Evolutionary conservation across 2,888 invertebrate species (phyloP).

Genomic region (Myopa tessellatipennis): DNA sequence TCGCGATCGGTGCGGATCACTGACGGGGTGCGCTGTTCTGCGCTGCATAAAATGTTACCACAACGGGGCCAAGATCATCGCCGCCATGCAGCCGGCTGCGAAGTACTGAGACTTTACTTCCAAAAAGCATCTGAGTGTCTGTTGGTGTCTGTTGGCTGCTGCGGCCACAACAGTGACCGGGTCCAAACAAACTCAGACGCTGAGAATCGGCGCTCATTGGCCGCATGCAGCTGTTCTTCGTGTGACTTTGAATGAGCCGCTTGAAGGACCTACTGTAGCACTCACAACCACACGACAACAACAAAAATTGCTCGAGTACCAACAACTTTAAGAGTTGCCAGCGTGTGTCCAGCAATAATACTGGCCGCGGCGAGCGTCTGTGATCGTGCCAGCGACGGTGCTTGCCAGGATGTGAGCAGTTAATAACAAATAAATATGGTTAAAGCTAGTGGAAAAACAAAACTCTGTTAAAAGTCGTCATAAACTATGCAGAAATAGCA

Average conservation of each 20-base stretch:
- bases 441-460: no score
- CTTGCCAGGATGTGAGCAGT: background rate
- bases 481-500: no score
- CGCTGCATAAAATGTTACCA: background rate
- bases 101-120: background rate
- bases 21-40: background rate
- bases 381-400: constrained; percentile 4
- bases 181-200: background rate
- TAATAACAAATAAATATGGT: no score
- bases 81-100: background rate
- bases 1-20: background rate
- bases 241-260: constrained; percentile 20
- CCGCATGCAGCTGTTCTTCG: constrained; percentile 12
- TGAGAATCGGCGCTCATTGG: background rate
- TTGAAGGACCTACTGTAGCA: background rate
- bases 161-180: background rate
- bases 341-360: constrained; percentile 33
- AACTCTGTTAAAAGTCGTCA: no score
- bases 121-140: background rate
- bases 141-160: no score
- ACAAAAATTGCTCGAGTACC: background rate
- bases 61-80: constrained; percentile 34
- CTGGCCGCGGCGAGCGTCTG: constrained; percentile 16
- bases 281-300: constrained; percentile 17
- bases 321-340: constrained; percentile 22